Evolutionary conservation across 2,113 vertebrate species (phyloP), one percentile per base, ranked within the genome.

Genomic region (Campylomormyrus numenius): DNA sequence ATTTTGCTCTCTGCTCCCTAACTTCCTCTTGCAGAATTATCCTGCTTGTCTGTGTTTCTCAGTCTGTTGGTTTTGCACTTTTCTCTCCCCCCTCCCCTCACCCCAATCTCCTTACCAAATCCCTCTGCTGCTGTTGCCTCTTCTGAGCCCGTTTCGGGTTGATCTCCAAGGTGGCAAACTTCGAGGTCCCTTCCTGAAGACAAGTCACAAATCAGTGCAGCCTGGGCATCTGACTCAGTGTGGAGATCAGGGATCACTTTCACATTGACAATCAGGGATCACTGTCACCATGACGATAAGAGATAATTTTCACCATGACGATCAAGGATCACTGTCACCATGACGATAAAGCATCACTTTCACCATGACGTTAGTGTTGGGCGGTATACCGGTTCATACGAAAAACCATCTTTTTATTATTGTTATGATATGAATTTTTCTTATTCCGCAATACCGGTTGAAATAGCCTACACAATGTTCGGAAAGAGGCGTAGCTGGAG

Each of bases 91-190:
- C 17, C 19, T 15, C 9, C 4, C n/a, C 13, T 49, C 35, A 21
- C 49, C 31, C 35, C 8, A 7, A 5, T 5, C 21, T 4, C n/a
- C 97, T 95, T 94, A 99, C 98, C 94, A 97, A 95, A 92, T 99
- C 98, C 93, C 97, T 96, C 88, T 98, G 98, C 93, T 97, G 97
- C 94, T 98, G 97, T 91, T 97, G 97, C 90, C 98, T 94, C 92
- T 98, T 97, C 95, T 97, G 97, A 35, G 97, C 97, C 89, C 98
- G 96, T 93, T 97, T 99, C 0, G 98, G 98, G 94, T 99, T 99
- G 92, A 98, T 97, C 92, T 99, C 98, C 91, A 99, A 94, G 1
- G 98, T 99, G 87, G 98, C 98, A 6, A 99, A 99, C 93, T 99
- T 99, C 7, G 98, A 99, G 0, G 98, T 99, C 8, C 98, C 98